Percentiles rank a stretch among this genome's conserved stretches.
Evolutionary conservation across 2,888 invertebrate species (phyloP).

Genomic region (Tolmerus cingulatus): DNA sequence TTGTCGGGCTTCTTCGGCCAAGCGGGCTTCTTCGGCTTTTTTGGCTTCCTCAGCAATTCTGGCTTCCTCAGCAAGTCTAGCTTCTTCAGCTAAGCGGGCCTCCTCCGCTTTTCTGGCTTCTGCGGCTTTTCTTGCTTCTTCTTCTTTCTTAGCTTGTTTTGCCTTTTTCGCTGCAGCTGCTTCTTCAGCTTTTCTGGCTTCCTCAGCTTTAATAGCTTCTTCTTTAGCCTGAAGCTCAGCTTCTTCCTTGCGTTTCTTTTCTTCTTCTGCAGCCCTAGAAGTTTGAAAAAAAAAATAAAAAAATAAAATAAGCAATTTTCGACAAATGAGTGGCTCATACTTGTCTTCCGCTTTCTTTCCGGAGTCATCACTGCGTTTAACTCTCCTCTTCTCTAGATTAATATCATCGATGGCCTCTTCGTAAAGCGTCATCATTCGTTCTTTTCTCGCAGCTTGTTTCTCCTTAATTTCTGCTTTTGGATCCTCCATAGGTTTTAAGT

Average conservation of each 20-base stretch:
- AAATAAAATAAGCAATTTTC: background rate
- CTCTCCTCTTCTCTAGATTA: conserved; percentile 66
- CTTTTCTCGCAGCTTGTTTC: conserved; percentile 70
- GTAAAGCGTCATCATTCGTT: conserved; percentile 68
- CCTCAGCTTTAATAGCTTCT: conserved; percentile 62
- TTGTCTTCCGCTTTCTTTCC: background rate
- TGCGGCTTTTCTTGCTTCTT: conserved; percentile 53
- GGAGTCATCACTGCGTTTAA: conserved; percentile 58
- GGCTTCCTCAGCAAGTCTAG: conserved; percentile 57
- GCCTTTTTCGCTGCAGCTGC: conserved; percentile 62
- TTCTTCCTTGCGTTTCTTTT: conserved; percentile 55
- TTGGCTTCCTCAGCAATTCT: conserved; percentile 61
- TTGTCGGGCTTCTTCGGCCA: conserved; percentile 60
- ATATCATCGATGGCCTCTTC: conserved; percentile 56
- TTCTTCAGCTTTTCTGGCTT: conserved; percentile 62
- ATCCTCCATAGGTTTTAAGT: conserved; percentile 68
- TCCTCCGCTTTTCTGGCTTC: conserved; percentile 50
- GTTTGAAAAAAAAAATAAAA: background rate
- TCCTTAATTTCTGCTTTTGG: conserved; percentile 69
- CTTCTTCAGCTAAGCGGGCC: conserved; percentile 62
- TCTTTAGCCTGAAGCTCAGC: conserved; percentile 59
- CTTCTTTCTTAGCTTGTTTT: conserved; percentile 61
- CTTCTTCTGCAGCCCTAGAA: background rate
- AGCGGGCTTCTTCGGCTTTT: conserved; percentile 60
- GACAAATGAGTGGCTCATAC: background rate